Evolutionary conservation across 2,888 invertebrate genomes (phyloP).

Genomic region (Slavum lentiscoides): DNA sequence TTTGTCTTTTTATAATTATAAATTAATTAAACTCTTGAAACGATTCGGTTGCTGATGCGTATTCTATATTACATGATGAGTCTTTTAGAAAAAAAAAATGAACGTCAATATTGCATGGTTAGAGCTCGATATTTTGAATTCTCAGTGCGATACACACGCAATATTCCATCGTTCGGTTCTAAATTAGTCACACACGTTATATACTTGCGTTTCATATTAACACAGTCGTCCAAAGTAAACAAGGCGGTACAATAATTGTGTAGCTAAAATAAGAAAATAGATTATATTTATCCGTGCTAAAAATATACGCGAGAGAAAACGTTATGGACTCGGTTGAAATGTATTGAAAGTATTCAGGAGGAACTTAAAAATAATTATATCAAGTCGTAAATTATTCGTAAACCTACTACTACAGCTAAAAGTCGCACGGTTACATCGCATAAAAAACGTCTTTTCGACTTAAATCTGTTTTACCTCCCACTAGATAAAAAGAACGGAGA

Average conservation of each 20-base stretch:
- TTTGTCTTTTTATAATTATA: no score
- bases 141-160: no score
- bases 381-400: neutral
- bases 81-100: no score
- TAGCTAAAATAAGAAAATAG: conserved; percentile 10
- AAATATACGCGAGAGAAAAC: conserved; percentile 1
- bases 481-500: neutral
- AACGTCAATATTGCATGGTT: no score
- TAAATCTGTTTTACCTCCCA: neutral
- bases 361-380: conserved; percentile 31
- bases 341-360: conserved; percentile 13
- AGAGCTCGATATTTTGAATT: no score
- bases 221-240: conserved; percentile 5
- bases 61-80: no score
- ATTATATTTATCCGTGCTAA: conserved; percentile 7
- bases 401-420: neutral
- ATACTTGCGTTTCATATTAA: no score
- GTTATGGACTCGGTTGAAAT: neutral
- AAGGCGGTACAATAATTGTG: neutral
- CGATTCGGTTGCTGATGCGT: no score
- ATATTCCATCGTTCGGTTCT: no score
- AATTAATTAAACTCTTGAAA: no score
- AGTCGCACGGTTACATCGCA: neutral
- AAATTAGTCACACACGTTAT: no score
- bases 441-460: neutral